Base-by-base conservation (phyloP, 1,140 invertebrate species). In the Zaprionus kolodkinae region DNA sequence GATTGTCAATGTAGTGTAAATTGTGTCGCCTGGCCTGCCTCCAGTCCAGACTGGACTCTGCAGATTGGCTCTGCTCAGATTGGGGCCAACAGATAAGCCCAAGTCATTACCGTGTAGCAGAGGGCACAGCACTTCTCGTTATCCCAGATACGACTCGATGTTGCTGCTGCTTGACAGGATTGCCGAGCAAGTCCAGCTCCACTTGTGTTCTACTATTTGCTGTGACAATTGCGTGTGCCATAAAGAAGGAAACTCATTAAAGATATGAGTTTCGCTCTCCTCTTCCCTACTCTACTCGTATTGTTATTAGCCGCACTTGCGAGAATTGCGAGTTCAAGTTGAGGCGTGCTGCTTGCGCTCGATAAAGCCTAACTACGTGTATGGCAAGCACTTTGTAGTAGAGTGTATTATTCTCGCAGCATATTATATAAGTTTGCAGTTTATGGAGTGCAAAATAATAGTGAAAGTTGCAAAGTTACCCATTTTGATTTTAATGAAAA, bases 1-100 rank as follows among this genome's bases (percentile, higher is more conserved):
- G 71, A 72, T 80, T 79, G 65, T 81, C 84, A 88, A 87, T 88
- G 84, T 87, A 84, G 84, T 87, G 84, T 84, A 88, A 87, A 87
- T 87, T 87, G 84, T 88, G 76, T 82, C 76, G 72, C 80, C 66
- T 72, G 76, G 40, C 40, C n/a, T 50, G 52, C 9, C 12, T 13
- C 6, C 12, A n/a, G 52, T 55, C 5, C 52, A n/a, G 52, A 13
- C 25, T 15, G 33, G 52, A 13, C 25, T 15, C 15, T 71, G 21
- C 73, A 79, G 45, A 86, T 87, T 86, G 76, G 55, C 61, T 82
- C 83, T 72, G 72, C 67, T 72, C 79, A 83, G 83, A 86, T 86
- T 76, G 66, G 72, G 84, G 59, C 62, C 50, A 38, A 59, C 25
- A 83, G 83, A 87, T 87, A 83, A 76, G 80, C 80, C 84, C 77